Base-by-base conservation (phyloP, 2,888 invertebrate species). In the Sminthurinus aureus region DNA sequence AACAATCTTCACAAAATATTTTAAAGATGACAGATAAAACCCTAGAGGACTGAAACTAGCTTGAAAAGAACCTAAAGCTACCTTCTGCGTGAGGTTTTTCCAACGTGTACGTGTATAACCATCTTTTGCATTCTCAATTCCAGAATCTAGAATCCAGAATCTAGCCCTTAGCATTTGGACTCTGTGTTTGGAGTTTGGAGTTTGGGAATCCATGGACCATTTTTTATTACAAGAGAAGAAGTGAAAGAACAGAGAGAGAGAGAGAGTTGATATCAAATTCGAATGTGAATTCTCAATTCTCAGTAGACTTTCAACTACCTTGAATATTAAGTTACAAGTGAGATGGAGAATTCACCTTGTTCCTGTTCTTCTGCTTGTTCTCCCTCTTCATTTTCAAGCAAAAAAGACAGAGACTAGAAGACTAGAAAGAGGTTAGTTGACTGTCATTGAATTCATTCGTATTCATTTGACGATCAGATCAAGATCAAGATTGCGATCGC, bases 391-490 rank as follows among this genome's bases (percentile, higher is more conserved):
- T 15, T 26, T 24, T 26, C 71, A 71, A n/a, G 67, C n/a, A 15
- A 15, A 15, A 58, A 20, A 67, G n/a, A 6, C 20, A 0, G n/a
- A 67, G n/a, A n/a, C 20, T 66, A 66, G 9, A 15, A 66, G 6
- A 66, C 18, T 18, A n/a, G n/a, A 67, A 67, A 67, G 11, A 0
- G 0, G 22, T 11, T 24, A 13, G 26, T 24, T 71, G 22, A 71
- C 71, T 71, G 71, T 71, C 71, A 71, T 71, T 71, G 71, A 71
- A 71, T 71, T 71, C 71, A 71, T 71, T 71, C 24, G 71, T 71
- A 71, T 71, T 71, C 71, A 71, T 71, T 71, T 20, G 15, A 71
- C 24, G 71, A 71, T 71, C 26, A 20, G 69, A 22, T 38, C 38
- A 4, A 6, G 38, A 38, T 38, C 38, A 4, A 38, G 6, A 38